Evolutionary conservation across 2,888 invertebrate species (phyloP).

Genomic region (Mechanitis messenoides): DNA sequence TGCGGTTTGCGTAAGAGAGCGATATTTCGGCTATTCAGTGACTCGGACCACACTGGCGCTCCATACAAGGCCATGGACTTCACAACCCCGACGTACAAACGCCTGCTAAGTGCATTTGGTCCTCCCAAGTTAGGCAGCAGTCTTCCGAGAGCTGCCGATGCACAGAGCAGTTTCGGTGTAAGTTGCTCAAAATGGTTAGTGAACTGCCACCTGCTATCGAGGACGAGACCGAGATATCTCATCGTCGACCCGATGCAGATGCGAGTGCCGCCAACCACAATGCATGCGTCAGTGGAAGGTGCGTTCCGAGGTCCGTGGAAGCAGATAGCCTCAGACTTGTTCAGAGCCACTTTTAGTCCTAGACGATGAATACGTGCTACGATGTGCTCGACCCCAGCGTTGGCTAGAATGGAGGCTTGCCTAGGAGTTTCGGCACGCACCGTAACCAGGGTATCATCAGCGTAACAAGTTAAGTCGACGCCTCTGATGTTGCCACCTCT

Average conservation of each 20-base stretch:
- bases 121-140: no score
- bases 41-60: no score
- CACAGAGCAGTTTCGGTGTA: no score
- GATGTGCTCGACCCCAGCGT: constrained; percentile 14
- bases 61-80: no score
- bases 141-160: no score
- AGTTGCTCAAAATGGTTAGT: constrained; percentile 2
- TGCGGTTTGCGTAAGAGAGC: no score
- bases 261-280: constrained; percentile 11
- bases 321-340: constrained; percentile 15
- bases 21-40: no score
- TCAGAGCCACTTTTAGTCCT: neutral
- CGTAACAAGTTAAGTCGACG: neutral
- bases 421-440: no score
- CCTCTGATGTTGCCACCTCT: neutral
- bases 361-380: constrained; percentile 14
- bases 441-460: neutral
- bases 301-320: constrained; percentile 16
- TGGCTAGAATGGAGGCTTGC: no score
- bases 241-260: neutral
- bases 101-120: no score
- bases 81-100: no score
- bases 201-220: constrained; percentile 7
- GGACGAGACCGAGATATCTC: constrained; percentile 1
- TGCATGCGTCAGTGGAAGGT: constrained; percentile 9